Evolutionary conservation across 2,113 vertebrate species (phyloP).

Genomic region (Trinectes maculatus): DNA sequence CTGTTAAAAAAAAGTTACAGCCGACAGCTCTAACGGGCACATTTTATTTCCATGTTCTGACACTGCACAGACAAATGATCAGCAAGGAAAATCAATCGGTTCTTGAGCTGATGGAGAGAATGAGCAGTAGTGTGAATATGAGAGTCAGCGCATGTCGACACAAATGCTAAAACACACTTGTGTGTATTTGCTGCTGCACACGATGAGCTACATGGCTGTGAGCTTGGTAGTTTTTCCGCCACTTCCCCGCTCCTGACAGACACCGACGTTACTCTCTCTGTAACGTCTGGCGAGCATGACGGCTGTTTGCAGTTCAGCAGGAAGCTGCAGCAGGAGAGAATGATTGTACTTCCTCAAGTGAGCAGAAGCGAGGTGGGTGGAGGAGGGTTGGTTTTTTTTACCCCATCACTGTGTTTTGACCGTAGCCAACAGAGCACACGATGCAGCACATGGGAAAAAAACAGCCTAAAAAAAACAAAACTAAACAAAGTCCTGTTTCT

Average conservation of each 20-base stretch:
- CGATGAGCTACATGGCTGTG: neutral
- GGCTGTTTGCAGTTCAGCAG: constrained; percentile 53
- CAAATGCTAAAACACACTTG: neutral
- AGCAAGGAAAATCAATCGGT: neutral
- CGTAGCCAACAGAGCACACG: constrained; percentile 42
- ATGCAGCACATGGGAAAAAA: constrained; percentile 37
- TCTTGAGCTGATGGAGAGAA: too few relatives aligned
- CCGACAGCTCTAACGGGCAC: too few relatives aligned
- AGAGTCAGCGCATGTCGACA: neutral
- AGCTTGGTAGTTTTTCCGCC: constrained; percentile 1
- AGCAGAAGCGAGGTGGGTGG: neutral
- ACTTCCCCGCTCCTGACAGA: constrained; percentile 21
- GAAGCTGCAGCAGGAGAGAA: constrained; percentile 51
- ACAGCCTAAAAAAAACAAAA: neutral
- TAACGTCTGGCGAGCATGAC: constrained; percentile 36
- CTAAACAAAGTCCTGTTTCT: neutral
- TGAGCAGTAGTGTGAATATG: too few relatives aligned
- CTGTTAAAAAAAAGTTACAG: too few relatives aligned
- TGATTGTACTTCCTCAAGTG: constrained; percentile 64
- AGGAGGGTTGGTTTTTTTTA: neutral
- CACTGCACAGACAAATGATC: neutral
- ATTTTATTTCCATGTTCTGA: too few relatives aligned
- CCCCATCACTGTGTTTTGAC: constrained; percentile 46
- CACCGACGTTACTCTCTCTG: constrained; percentile 36
- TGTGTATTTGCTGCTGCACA: neutral